Base-by-base conservation (phyloP, 2,888 invertebrate species). In the Stramonita haemastoma region DNA sequence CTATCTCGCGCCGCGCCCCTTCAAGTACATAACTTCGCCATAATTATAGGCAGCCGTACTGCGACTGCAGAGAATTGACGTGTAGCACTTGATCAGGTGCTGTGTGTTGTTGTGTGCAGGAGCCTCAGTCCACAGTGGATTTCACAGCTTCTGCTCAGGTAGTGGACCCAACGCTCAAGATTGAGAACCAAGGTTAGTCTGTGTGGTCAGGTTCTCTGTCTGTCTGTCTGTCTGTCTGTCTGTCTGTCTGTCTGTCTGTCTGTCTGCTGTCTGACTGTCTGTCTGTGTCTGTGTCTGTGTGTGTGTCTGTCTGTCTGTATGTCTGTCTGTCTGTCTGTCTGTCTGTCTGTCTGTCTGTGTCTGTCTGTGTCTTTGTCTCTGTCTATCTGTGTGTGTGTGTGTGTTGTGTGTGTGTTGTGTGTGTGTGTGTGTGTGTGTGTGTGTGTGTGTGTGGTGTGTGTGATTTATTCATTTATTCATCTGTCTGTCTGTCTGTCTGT, bases 111-210 rank as follows among this genome's bases (percentile, higher is more conserved):
- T n/a, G n/a, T n/a, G n/a, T n/a, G n/a, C n/a, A n/a, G n/a, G n/a
- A n/a, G n/a, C n/a, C n/a, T n/a, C n/a, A n/a, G n/a, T n/a, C n/a
- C n/a, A n/a, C n/a, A n/a, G n/a, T n/a, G n/a, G n/a, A n/a, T n/a
- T n/a, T n/a, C n/a, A n/a, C 46, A 46, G 46, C 46, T 8, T 46
- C n/a, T 46, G 46, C 46, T 0, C 66, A 57, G 15, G 87, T 79
- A 29, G 29, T 77, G 57, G 79, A 81, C 22, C 77, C 56, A 15
- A 32, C 79, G 15, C 19, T 87, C 29, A 87, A 87, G 73, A 87
- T 87, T 87, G 87, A 79, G 79, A 66, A 26, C 22, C 77, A 77
- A 57, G 79, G 87, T 87, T n/a, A 87, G 87, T 79, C 6, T 73
- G 13, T 15, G 73, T 15, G 73, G n/a, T n/a, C n/a, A n/a, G n/a